Base-by-base conservation (phyloP, 2,888 invertebrate species). In the Agrotis exclamationis region DNA sequence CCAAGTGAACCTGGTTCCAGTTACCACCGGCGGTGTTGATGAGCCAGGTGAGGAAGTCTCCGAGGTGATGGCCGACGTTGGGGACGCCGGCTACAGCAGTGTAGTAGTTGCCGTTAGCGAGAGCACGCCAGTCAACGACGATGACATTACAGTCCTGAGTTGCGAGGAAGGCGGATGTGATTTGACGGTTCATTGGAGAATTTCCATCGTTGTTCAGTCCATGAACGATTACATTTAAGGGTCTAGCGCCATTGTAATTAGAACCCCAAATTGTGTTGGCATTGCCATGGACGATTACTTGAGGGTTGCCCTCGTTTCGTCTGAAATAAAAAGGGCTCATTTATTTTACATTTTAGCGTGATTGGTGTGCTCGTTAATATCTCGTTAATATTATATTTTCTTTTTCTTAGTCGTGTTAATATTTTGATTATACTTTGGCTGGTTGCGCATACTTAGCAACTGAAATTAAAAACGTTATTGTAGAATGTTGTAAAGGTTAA, bases 21-120 rank as follows among this genome's bases (percentile, higher is more conserved):
- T 92, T 90, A 6, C 93, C 92, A 20, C 94, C 94, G 51, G 89
- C 90, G 0, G 85, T 91, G 59, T 89, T 85, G 48, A 95, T 85
- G 18, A 95, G 89, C 92, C 94, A 95, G 16, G 88, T 86, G 11
- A 96, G 77, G 86, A 96, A 95, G 65, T 90, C 85, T 5, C 95
- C 96, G 2, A 95, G 87, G 63, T 83, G 87, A 54, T 88, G 85
- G 0, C 95, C 95, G 0, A 94, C 91, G 33, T 80, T 68, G 2
- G 94, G 91, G 0, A 95, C 91, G 18, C 91, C 92, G 28, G 70
- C 53, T 9, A 91, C 91, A 59, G 95, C 91, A 28, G 87, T 84
- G 53, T 82, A 66, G 80, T 95, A 94, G 5, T 70, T 58, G 0
- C 84, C 70, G 70, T 80, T 86, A 6, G 93, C 93, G 0, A 89